Conservation (phyloP, 2,888 invertebrate genomes). For the Luffia ferchaultella region DNA sequence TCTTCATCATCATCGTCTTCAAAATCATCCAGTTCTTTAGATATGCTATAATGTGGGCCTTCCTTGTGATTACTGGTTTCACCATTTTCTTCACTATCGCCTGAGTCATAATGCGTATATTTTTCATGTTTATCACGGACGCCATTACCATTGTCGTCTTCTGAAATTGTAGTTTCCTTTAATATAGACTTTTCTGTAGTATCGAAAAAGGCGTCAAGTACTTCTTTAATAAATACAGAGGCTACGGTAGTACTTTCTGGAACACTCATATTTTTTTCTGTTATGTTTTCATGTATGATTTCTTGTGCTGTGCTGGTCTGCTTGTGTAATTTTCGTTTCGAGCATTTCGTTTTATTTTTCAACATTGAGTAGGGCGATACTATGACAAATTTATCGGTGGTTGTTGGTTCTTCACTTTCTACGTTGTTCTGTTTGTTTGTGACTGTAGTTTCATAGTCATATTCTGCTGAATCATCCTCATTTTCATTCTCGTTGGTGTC, state of each 20-base stretch:
- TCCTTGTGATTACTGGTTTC: constrained; percentile 2
- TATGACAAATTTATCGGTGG: constrained; percentile 24
- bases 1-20: constrained; percentile 21
- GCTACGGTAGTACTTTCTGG: constrained; percentile 24
- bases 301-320: background rate
- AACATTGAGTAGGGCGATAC: constrained; percentile 22
- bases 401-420: constrained; percentile 22
- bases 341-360: constrained; percentile 51
- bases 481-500: too few species aligned
- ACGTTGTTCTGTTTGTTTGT: too few species aligned
- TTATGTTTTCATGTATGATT: constrained; percentile 14
- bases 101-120: constrained; percentile 29
- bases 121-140: constrained; percentile 31
- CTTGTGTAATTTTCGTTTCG: constrained; percentile 50
- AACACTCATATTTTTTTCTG: constrained; percentile 19
- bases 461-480: too few species aligned
- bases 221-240: too few species aligned
- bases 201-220: too few species aligned
- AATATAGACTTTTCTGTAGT: too few species aligned
- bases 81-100: constrained; percentile 24
- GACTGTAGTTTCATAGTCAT: too few species aligned
- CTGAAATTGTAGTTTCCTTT: constrained; percentile 23
- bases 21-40: constrained; percentile 14
- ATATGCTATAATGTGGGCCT: too few species aligned
- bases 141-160: constrained; percentile 18